Evolutionary conservation across 2,113 vertebrate species (phyloP).

Genomic region (Psittacus erithacus): DNA sequence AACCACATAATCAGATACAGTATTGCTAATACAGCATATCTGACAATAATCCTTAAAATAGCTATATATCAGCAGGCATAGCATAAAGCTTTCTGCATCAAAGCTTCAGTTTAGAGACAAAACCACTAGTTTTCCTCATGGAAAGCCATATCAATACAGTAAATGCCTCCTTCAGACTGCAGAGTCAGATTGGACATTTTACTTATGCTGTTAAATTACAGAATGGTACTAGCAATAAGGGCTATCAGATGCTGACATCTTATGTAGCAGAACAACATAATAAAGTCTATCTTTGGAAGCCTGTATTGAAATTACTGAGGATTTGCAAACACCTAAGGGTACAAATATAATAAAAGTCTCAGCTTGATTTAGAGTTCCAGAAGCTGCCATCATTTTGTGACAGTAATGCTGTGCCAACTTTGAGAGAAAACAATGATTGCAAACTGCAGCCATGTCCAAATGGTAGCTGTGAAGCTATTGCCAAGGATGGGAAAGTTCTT

Average conservation of each 20-base stretch:
- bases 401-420: neutral
- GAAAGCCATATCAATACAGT: neutral
- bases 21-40: neutral
- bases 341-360: neutral
- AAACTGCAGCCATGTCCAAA: neutral
- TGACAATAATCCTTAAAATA: neutral
- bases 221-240: neutral
- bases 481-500: neutral
- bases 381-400: neutral
- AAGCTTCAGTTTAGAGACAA: neutral
- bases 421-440: neutral
- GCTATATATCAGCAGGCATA: neutral
- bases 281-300: neutral
- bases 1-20: neutral
- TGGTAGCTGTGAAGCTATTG: neutral
- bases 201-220: neutral
- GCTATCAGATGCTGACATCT: neutral
- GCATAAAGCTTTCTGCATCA: neutral
- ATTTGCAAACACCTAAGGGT: neutral
- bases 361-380: neutral
- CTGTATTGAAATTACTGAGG: neutral
- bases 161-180: neutral
- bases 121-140: neutral
- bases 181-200: neutral
- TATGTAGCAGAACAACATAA: accelerated